These are phyloP conservation scores for Tethya wilhelma DNA, from an alignment of 37 sponge, comb jelly and placozoan genomes.

Conservation along the genomic window DNA sequence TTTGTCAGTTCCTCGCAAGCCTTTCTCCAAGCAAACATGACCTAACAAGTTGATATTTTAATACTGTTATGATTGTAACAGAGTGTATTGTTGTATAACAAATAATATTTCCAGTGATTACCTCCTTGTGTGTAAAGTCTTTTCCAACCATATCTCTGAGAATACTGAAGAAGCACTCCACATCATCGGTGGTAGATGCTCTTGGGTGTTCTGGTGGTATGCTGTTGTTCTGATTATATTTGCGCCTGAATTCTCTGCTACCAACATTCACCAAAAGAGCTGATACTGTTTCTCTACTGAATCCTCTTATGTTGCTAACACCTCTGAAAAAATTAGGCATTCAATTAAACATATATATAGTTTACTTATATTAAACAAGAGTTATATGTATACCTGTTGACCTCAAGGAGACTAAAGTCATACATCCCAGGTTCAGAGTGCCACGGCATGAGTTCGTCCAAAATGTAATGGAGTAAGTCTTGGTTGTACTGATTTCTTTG, in stretches of 20 bases:
- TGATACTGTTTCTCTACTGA: slow-evolving; percentile 25
- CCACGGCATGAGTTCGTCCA: slow-evolving; percentile 40
- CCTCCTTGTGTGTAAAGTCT: slow-evolving; percentile 28
- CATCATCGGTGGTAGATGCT: slow-evolving; percentile 48
- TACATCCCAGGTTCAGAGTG: neutral
- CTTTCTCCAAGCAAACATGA: slow-evolving; percentile 19
- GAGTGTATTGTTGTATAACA: neutral
- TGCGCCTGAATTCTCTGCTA: neutral
- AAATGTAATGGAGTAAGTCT: slow-evolving; percentile 10
- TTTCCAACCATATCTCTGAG: slow-evolving; percentile 18
- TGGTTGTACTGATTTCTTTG: neutral
- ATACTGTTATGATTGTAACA: neutral
- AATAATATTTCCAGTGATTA: no score
- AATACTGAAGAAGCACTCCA: slow-evolving; percentile 40
- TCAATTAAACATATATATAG: neutral
- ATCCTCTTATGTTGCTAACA: neutral
- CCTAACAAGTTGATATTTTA: neutral
- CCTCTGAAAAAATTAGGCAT: slow-evolving; percentile 10
- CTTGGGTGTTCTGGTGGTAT: slow-evolving; percentile 29
- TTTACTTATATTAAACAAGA: no score
- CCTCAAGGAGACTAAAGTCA: slow-evolving; percentile 30
- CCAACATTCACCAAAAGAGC: slow-evolving; percentile 12
- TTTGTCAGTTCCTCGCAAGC: neutral
- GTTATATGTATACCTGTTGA: slow-evolving; percentile 25
- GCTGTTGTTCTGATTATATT: neutral